Evolutionary conservation across 2,888 invertebrate species (phyloP), one percentile per base, ranked within the genome.

Genomic region (Megaustenia siamemsis): DNA sequence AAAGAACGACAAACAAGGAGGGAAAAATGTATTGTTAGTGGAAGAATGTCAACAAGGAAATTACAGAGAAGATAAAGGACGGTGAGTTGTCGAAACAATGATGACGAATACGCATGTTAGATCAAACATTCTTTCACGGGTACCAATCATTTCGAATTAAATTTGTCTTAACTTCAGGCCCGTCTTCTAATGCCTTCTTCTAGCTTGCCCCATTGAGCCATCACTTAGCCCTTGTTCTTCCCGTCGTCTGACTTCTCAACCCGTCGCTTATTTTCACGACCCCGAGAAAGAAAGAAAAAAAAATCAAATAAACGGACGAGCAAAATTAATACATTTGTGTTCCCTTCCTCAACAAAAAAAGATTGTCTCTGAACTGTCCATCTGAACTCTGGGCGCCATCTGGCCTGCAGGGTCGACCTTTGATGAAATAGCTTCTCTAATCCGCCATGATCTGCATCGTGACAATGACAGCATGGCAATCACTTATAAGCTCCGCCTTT

Each of bases 381-480:
- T 69, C 69, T 80, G 80, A 80, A 80, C 80, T 38, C 66, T 49
- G 40, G 68, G 53, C 43, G 49, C 80, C 80, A 80, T 80, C 80
- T 80, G 80, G 69, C 80, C 80, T 49, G 56, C 66, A 53, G 38
- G 80, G 80, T 69, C 80, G 53, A 80, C 53, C 49, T 69, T 69
- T 45, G 80, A 80, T 53, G 35, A 49, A 43, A 49, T 35, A 12
- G 35, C 49, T 10, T 18, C 38, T 53, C 35, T 80, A 80, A 80
- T 69, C 69, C 60, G 35, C 76, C 6, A 35, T 60, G 38, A 35
- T 40, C 35, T 28, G 40, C 21, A 38, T 5, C 45, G 32, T 56
- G 43, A 66, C 79, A 66, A 45, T 79, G 66, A 79, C 79, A 28
- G 66, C 43, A 28, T 66, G 79, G 6, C 79, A 79, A 79, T 79